A percentile compares a stretch with the other conserved stretches of the same genome.
phyloP scores from a whole-genome alignment of 2,113 vertebrate genomes.

The Microtus ochrogaster region DNA sequence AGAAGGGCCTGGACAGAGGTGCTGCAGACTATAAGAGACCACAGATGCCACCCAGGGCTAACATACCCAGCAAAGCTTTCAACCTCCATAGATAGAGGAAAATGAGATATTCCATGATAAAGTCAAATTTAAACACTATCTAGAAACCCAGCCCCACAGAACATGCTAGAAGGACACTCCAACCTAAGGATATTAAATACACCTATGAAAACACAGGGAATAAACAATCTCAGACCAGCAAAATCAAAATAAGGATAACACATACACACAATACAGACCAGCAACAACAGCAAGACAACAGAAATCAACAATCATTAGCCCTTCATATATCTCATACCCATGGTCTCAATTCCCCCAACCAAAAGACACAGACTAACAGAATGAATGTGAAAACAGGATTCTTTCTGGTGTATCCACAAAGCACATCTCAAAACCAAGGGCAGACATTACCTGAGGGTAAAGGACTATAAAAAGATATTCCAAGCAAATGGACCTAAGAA shows the following conservation, averaged over 20 bases:
- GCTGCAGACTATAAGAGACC: not conserved
- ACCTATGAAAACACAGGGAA: not conserved
- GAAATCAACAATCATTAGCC: not conserved
- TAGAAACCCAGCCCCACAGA: not conserved
- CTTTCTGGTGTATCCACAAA: too few relatives aligned
- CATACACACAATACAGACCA: not conserved
- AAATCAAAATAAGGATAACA: not conserved
- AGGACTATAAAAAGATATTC: too few relatives aligned
- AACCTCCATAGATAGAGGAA: not conserved
- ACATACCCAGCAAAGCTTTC: not conserved
- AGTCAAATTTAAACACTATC: not conserved
- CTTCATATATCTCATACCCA: too few relatives aligned
- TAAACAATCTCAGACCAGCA: not conserved
- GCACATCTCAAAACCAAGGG: too few relatives aligned
- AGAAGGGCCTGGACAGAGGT: not conserved
- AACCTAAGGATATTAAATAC: not conserved
- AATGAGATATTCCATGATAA: too few relatives aligned
- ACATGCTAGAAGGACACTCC: not conserved
- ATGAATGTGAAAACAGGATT: too few relatives aligned
- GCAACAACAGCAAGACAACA: not conserved
- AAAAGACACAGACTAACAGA: too few relatives aligned
- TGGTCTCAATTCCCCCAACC: too few relatives aligned
- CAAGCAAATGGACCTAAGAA: too few relatives aligned
- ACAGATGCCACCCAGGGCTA: not conserved
- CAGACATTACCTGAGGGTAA: too few relatives aligned